phyloP scores from a whole-genome alignment of 2,113 vertebrate species.

The Ammodytes dubius region DNA sequence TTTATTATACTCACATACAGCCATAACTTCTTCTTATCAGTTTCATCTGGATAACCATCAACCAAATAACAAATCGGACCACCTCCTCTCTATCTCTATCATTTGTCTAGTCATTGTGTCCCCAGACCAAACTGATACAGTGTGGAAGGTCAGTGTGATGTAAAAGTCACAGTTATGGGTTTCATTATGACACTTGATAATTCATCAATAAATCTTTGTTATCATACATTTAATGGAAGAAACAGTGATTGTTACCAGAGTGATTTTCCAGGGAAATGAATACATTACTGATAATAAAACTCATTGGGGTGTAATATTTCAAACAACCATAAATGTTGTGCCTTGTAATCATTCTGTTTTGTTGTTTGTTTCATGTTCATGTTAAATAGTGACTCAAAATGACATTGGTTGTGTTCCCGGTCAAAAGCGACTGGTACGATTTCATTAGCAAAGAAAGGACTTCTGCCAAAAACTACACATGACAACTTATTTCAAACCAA shows the following conservation, averaged over 20 bases:
- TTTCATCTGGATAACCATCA: constrained; percentile 28
- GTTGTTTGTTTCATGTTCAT: no score
- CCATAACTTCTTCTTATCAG: constrained; percentile 23
- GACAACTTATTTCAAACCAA: no score
- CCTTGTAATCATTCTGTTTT: no score
- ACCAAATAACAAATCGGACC: neutral
- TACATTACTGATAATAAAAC: constrained; percentile 36
- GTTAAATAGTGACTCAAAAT: no score
- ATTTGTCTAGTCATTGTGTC: neutral
- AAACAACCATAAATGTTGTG: constrained; percentile 25
- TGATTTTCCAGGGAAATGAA: constrained; percentile 23
- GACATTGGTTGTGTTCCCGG: no score
- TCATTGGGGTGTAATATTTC: constrained; percentile 24
- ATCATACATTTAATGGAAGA: neutral
- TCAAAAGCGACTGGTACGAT: no score
- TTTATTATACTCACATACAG: neutral
- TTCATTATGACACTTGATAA: neutral
- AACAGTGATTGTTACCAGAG: constrained; percentile 47
- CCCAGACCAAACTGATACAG: neutral
- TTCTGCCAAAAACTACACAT: no score
- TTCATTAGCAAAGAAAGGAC: no score
- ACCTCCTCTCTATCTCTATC: neutral
- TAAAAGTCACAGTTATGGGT: constrained; percentile 1
- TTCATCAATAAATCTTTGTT: neutral
- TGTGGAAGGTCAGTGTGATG: constrained; percentile 1